Conservation (phyloP, 2,888 invertebrate genomes). For the Diogma glabrata region DNA sequence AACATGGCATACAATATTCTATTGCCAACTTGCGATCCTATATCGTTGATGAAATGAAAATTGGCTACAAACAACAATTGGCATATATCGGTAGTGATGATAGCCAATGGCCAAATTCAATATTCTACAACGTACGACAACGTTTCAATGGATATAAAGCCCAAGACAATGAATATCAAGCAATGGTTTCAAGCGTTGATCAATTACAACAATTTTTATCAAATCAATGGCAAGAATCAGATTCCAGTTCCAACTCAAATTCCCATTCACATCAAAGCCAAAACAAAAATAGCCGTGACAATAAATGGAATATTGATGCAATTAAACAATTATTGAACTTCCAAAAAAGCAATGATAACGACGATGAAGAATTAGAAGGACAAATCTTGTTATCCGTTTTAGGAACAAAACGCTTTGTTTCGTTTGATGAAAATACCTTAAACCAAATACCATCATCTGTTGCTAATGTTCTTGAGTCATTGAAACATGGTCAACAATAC, state of each 20-base stretch:
- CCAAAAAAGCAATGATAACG: slow-evolving; percentile 22
- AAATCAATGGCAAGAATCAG: slow-evolving; percentile 25
- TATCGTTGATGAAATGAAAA: slow-evolving; percentile 34
- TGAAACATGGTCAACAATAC: slow-evolving; percentile 39
- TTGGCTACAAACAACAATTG: slow-evolving; percentile 34
- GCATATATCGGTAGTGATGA: slow-evolving; percentile 46
- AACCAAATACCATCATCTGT: slow-evolving; percentile 37
- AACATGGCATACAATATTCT: slow-evolving; percentile 39
- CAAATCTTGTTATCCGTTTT: slow-evolving; percentile 37
- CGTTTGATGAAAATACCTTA: slow-evolving; percentile 44
- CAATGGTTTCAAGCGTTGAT: slow-evolving; percentile 37
- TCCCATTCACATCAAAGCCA: slow-evolving; percentile 5
- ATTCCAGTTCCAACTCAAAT: too few species aligned
- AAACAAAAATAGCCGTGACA: neutral
- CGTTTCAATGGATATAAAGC: slow-evolving; percentile 32
- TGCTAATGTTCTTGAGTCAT: slow-evolving; percentile 31
- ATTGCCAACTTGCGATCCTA: slow-evolving; percentile 34
- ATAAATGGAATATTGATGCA: neutral
- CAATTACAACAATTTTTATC: slow-evolving; percentile 26
- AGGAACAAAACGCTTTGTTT: slow-evolving; percentile 39
- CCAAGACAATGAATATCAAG: slow-evolving; percentile 21
- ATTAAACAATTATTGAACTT: neutral
- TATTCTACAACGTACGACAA: slow-evolving; percentile 25
- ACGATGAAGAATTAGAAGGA: slow-evolving; percentile 46
- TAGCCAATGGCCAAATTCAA: slow-evolving; percentile 40